Percentiles rank a stretch among this genome's conserved stretches.
These are phyloP conservation scores for Columba livia DNA, from an alignment of 2,113 vertebrate genomes.

Conservation along the genomic window DNA sequence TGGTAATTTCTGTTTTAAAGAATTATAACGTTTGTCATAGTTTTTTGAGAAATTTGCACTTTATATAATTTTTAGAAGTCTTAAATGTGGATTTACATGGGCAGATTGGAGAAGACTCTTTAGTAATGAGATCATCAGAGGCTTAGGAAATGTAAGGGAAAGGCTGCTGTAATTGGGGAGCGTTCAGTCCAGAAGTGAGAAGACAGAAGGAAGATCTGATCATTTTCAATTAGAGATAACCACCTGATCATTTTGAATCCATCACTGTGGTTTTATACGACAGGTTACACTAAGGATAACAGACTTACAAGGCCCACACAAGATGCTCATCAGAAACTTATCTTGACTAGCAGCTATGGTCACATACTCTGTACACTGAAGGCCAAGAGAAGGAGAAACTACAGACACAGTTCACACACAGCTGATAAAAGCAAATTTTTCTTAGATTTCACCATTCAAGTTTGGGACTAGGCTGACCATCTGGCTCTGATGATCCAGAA, in stretches of 20 bases:
- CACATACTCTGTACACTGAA: neutral
- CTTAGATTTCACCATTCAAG: neutral
- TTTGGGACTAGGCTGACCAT: neutral
- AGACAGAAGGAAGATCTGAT: neutral
- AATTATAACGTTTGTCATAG: neutral
- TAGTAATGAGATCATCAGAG: neutral
- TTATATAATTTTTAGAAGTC: neutral
- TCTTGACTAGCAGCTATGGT: neutral
- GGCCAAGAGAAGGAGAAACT: neutral
- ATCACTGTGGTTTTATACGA: neutral
- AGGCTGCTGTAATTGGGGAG: neutral
- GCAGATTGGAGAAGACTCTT: neutral
- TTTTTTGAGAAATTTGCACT: neutral
- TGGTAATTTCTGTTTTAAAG: neutral
- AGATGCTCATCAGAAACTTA: neutral
- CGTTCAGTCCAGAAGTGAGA: neutral
- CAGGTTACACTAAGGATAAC: neutral
- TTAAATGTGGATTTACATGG: neutral
- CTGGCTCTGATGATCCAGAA: neutral
- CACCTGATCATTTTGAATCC: neutral
- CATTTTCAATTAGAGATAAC: neutral
- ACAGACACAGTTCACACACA: neutral
- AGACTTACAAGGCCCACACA: neutral
- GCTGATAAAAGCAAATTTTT: neutral
- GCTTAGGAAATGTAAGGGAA: neutral